A percentile compares a stretch with the other conserved stretches of the same genome.
Evolutionary conservation across 2,888 invertebrate species (phyloP).

Genomic region (Brenthis hecate): DNA sequence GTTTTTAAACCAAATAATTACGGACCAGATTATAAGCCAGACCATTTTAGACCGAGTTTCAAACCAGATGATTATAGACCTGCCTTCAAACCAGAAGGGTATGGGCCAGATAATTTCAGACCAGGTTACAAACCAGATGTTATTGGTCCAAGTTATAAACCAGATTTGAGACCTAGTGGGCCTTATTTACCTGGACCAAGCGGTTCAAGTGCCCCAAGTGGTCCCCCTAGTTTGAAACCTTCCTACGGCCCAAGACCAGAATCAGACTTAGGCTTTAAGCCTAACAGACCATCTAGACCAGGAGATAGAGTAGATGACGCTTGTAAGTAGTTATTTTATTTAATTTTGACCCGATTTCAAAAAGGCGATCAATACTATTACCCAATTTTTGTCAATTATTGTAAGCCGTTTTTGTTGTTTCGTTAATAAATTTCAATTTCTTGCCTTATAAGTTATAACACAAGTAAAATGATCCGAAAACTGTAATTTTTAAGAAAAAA

Average conservation of each 20-base stretch:
- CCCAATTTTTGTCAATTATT: no score
- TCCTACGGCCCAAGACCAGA: conserved; percentile 28
- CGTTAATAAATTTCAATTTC: no score
- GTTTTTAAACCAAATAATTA: conserved; percentile 14
- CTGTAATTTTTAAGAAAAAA: no score
- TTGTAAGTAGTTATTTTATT: conserved; percentile 28
- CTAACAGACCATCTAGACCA: conserved; percentile 45
- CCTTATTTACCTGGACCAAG: conserved; percentile 20
- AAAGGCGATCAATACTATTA: neutral
- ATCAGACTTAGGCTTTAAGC: conserved; percentile 26
- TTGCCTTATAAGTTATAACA: no score
- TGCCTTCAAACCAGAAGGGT: conserved; percentile 3
- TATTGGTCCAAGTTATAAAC: conserved; percentile 23
- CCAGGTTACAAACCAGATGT: conserved; percentile 37
- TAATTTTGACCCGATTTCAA: neutral
- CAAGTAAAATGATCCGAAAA: no score
- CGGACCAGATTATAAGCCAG: conserved; percentile 30
- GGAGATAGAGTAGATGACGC: conserved; percentile 45
- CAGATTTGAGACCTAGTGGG: conserved; percentile 18
- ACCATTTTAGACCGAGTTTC: conserved; percentile 28
- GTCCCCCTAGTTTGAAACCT: conserved; percentile 38
- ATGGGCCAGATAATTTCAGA: conserved; percentile 35
- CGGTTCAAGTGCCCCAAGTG: conserved; percentile 13
- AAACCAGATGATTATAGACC: conserved; percentile 32
- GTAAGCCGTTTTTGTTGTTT: no score